These are phyloP conservation scores for Phymastichus coffea DNA, from an alignment of 1,140 invertebrate species.

Conservation along the genomic window DNA sequence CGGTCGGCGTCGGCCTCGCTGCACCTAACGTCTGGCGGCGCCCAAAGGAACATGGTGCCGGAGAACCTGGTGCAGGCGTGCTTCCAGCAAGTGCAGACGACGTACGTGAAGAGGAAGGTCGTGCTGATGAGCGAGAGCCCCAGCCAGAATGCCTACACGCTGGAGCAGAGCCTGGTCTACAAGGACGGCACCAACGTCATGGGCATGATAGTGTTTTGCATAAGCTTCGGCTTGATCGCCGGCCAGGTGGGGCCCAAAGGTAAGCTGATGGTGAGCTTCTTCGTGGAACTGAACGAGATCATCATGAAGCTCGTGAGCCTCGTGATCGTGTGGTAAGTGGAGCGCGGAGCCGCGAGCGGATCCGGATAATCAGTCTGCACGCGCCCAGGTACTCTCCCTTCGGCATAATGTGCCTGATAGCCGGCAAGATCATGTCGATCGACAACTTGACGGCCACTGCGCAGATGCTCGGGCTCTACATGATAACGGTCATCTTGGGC, in stretches of 20 bases:
- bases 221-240: conserved; percentile 60
- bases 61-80: conserved; percentile 69
- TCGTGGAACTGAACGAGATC: conserved; percentile 60
- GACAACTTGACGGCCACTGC: conserved; percentile 64
- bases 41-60: conserved; percentile 67
- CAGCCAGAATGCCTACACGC: conserved; percentile 38
- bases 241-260: conserved; percentile 59
- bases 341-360: not conserved
- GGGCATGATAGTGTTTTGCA: conserved; percentile 62
- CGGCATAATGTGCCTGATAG: conserved; percentile 70
- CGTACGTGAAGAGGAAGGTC: conserved; percentile 50
- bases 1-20: no score
- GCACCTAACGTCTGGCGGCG: not conserved
- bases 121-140: conserved; percentile 33
- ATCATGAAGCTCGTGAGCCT: conserved; percentile 62
- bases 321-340: conserved; percentile 60
- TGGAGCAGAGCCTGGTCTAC: conserved; percentile 51
- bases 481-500: conserved; percentile 67
- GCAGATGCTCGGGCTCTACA: conserved; percentile 65
- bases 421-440: conserved; percentile 68
- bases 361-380: not conserved
- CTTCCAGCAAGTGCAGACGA: conserved; percentile 58
- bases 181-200: conserved; percentile 60
- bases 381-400: conserved; percentile 67
- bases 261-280: conserved; percentile 61